Evolutionary conservation across 2,113 vertebrate species (phyloP).

Genomic region (Anguilla rostrata): DNA sequence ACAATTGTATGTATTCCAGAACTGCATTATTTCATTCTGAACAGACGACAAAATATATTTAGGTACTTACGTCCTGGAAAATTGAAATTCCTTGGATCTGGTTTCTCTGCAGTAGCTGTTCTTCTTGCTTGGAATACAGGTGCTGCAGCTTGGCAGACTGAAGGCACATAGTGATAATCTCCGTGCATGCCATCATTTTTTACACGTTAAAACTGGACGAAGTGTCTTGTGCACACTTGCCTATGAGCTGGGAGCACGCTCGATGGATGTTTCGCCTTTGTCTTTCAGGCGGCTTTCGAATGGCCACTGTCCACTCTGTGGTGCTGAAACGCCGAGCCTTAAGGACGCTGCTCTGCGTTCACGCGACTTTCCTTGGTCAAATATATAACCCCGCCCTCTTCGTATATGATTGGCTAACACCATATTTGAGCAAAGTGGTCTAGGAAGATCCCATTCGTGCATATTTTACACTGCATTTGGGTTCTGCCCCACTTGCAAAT

Average conservation of each 20-base stretch:
- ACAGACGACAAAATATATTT: neutral
- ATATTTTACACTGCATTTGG: neutral
- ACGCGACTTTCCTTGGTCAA: conserved; percentile 57
- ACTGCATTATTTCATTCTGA: neutral
- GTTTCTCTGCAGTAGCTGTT: conserved; percentile 50
- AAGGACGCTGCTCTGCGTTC: conserved; percentile 42
- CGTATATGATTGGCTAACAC: conserved; percentile 52
- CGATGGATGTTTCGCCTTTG: neutral
- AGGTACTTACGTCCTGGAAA: conserved; percentile 73
- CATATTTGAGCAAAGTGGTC: conserved; percentile 3
- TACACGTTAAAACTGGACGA: neutral
- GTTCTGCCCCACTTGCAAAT: neutral
- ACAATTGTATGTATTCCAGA: neutral
- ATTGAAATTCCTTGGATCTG: conserved; percentile 67
- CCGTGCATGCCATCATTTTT: conserved; percentile 75
- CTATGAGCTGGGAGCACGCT: neutral
- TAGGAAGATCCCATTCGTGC: neutral
- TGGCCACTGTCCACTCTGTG: neutral
- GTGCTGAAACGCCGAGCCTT: conserved; percentile 11
- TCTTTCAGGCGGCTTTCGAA: neutral
- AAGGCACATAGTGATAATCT: conserved; percentile 79
- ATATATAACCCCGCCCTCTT: conserved; percentile 49
- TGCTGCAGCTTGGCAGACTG: conserved; percentile 76
- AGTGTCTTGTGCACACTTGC: neutral
- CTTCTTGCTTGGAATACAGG: conserved; percentile 61